Base-by-base conservation (phyloP, 2,888 invertebrate genomes). In the Drepana falcataria region DNA sequence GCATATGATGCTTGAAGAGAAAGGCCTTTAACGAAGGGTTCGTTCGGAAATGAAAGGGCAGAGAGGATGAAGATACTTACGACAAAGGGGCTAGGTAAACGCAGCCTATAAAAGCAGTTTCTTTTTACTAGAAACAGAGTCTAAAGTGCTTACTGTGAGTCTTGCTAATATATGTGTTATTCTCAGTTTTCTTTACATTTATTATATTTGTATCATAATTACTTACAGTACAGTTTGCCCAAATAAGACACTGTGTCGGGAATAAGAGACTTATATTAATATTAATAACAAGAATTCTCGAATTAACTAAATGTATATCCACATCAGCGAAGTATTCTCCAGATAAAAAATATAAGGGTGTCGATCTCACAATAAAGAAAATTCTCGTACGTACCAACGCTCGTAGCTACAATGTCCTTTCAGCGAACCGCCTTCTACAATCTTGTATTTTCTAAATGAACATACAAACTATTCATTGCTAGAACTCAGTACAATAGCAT, bases 11-110 rank as follows among this genome's bases (percentile, higher is more conserved):
- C 5, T n/a, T 44, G 52, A 21, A 35, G 9, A 6, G 9, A 35
- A 9, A 52, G 47, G 41, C 48, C 53, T 37, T n/a, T 48, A 34
- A 37, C 35, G 34, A 35, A n/a, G 48, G 52, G 7, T 47, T 9
- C 48, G 48, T 53, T 48, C 47, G 37, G 9, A 37, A 48, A 53
- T 48, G 53, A 53, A 52, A 47, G 35, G 47, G 37, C 48, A 48
- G 35, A 48, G 21, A 7, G 21, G 48, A 53, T 9, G 21, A n/a
- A 21, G 21, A 21, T 4, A 52, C 35, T 1, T 5, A 9, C 9
- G 3, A 7, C 40, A 9, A 51, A 40, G n/a, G 40, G 40, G 6
- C 40, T 4, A 33, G 41, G 40, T n/a, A 33, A 51, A 51, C 4
- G 21, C 2, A 51, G 6, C 40, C 40, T 40, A 51, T 51, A 51